Percentiles rank a stretch among this genome's conserved stretches.
These are phyloP conservation scores for Centropus unirufus DNA, from an alignment of 2,113 vertebrate species.

Conservation along the genomic window DNA sequence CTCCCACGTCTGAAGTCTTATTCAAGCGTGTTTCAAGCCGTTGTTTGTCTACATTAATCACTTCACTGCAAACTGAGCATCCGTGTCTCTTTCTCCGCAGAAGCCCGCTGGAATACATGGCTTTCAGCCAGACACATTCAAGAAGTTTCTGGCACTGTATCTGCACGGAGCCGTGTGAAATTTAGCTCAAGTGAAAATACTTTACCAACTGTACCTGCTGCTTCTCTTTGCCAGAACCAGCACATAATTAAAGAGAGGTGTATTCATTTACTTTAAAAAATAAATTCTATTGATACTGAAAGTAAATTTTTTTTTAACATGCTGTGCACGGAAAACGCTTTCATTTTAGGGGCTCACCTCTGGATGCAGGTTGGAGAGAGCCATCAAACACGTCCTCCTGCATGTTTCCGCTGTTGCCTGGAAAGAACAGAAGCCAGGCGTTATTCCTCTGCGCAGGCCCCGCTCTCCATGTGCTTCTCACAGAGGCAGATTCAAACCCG, in stretches of 20 bases:
- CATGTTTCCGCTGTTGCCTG: background rate
- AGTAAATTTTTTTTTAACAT: background rate
- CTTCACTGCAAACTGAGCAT: conserved; percentile 53
- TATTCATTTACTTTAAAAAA: conserved; percentile 31
- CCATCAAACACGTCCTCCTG: conserved; percentile 6
- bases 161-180: conserved; percentile 84
- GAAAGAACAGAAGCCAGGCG: background rate
- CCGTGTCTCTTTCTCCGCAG: conserved; percentile 73
- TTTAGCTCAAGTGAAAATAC: conserved; percentile 40
- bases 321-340: background rate
- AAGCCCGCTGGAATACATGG: conserved; percentile 88
- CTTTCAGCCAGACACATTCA: conserved; percentile 90
- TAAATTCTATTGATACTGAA: conserved; percentile 42
- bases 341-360: conserved; percentile 20
- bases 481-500: conserved; percentile 10
- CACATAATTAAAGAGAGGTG: conserved; percentile 31
- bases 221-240: conserved; percentile 13
- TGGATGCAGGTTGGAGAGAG: background rate
- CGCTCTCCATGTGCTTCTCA: background rate
- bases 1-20: background rate
- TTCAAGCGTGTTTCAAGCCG: background rate
- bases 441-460: conserved; percentile 23
- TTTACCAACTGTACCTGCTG: conserved; percentile 61
- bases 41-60: conserved; percentile 54
- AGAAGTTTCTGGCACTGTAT: conserved; percentile 92